Evolutionary conservation across 2,797 vertebrate genomes (phyloP).

Genomic region (Acipenser ruthenus): DNA sequence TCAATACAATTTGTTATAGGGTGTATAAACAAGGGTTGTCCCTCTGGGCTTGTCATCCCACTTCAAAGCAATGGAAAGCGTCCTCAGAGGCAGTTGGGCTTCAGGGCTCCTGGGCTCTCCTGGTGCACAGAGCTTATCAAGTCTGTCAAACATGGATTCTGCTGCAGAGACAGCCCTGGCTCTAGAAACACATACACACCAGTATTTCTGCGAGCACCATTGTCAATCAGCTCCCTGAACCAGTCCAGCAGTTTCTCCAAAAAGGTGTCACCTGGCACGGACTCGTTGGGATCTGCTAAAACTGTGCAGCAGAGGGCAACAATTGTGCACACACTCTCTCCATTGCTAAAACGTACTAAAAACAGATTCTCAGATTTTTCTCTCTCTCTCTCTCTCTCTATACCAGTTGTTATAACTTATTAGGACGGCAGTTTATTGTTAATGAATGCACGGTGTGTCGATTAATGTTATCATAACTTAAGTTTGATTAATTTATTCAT

Average conservation of each 20-base stretch:
- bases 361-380: no score
- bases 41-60: constrained; percentile 32
- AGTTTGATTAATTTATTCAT: no score
- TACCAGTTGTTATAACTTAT: no score
- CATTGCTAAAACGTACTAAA: constrained; percentile 43
- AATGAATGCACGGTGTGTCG: no score
- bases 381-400: no score
- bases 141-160: constrained; percentile 65
- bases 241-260: constrained; percentile 91
- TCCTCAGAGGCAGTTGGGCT: constrained; percentile 46
- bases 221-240: constrained; percentile 57
- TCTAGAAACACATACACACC: constrained; percentile 20
- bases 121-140: constrained; percentile 54
- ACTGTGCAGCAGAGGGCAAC: constrained; percentile 67
- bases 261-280: constrained; percentile 78
- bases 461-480: no score
- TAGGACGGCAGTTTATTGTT: no score
- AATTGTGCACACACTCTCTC: constrained; percentile 66
- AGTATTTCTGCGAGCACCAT: constrained; percentile 47
- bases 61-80: constrained; percentile 68
- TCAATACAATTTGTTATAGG: no score
- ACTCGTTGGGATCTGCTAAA: constrained; percentile 57
- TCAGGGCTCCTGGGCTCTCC: constrained; percentile 42
- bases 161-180: constrained; percentile 47
- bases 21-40: no score